These are phyloP conservation scores for Myiopsitta monachus DNA, from an alignment of 2,113 vertebrate species.

Conservation along the genomic window DNA sequence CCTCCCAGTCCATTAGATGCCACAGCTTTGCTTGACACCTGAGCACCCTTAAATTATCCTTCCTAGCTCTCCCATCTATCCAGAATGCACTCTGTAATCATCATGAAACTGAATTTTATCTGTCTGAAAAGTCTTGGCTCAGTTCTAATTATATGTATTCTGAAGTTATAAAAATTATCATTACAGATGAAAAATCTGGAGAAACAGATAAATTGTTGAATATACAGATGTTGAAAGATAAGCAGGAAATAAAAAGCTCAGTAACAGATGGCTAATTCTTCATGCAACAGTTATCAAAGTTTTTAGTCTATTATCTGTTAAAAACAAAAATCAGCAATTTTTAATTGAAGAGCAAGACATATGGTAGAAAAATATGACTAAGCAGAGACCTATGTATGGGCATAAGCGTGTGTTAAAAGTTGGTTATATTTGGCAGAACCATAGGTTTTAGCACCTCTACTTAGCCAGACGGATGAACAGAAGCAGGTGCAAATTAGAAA, in stretches of 20 bases:
- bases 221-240: neutral
- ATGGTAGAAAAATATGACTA: slow-evolving; percentile 34
- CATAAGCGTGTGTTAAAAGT: neutral
- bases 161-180: neutral
- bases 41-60: neutral
- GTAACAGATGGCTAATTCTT: neutral
- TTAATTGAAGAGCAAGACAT: neutral
- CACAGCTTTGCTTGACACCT: neutral
- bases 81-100: neutral
- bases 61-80: neutral
- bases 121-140: neutral
- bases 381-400: neutral
- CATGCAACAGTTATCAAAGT: neutral
- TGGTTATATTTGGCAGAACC: neutral
- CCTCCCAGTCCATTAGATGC: neutral
- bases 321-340: neutral
- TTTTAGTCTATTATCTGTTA: neutral
- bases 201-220: neutral
- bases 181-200: neutral
- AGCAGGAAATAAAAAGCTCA: neutral
- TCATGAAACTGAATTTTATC: neutral
- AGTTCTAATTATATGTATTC: neutral
- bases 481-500: slow-evolving; percentile 3
- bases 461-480: neutral
- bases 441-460: neutral